Conservation (phyloP, 2,113 vertebrate genomes). For the Odobenus rosmarus region DNA sequence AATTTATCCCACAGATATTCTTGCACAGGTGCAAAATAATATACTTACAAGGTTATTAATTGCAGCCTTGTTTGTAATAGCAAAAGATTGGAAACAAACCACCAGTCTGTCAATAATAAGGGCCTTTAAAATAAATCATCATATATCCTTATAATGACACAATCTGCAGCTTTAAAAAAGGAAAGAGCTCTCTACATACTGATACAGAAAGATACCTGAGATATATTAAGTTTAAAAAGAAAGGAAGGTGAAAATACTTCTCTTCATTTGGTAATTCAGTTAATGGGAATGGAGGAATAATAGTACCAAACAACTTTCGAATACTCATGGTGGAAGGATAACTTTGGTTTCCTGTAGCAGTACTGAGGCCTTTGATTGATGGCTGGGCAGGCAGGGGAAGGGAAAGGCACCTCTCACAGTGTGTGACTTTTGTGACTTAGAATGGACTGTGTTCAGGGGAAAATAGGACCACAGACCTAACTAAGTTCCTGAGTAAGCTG, state of each 20-base stretch:
- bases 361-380: neutral
- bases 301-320: neutral
- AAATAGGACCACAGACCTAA: constrained; percentile 31
- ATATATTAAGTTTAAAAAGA: neutral
- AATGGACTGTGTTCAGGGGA: neutral
- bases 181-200: neutral
- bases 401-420: neutral
- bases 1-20: constrained; percentile 44
- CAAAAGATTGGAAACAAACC: constrained; percentile 29
- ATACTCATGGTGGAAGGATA: neutral
- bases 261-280: neutral
- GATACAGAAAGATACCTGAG: neutral
- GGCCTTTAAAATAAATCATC: constrained; percentile 28
- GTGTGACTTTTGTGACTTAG: neutral
- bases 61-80: constrained; percentile 43
- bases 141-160: neutral
- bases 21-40: constrained; percentile 56
- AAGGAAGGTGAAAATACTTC: neutral
- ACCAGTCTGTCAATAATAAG: constrained; percentile 38
- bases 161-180: neutral
- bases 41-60: constrained; percentile 10
- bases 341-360: neutral
- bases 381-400: neutral
- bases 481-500: constrained; percentile 50
- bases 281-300: neutral